Evolutionary conservation across 2,888 invertebrate species (phyloP), one percentile per base, ranked within the genome.

Genomic region (Monochamus alternatus): DNA sequence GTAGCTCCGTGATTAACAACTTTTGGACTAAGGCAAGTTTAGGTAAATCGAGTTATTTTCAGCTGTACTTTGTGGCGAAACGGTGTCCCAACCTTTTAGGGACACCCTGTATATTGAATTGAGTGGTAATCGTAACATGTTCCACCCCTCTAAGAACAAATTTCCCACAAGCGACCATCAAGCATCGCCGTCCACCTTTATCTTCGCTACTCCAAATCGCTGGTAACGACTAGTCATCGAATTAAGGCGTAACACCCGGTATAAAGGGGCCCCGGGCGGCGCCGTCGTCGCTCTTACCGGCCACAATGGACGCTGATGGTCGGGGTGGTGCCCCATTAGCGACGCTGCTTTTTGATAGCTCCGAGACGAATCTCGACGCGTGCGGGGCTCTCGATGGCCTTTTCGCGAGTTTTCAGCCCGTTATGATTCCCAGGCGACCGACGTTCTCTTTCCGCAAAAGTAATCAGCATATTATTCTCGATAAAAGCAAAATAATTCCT

Each of bases 241-340:
- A 83, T 84, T 82, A 79, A 83, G 81, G 81, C 82, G 82, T 81
- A 80, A 79, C 75, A 76, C 77, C 63, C 81, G 77, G 77, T 80
- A 82, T 80, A 58, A 68, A 69, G 76, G 77, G 75, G 77, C 75
- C 78, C 75, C 65, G 73, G 75, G 76, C 67, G 71, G 78, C 79
- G 78, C 79, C 74, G 76, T 74, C 76, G 64, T 38, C n/a, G 66
- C 70, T 38, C 38, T 38, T 38, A 38, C 38, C 38, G 38, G 38
- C 55, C 71, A 75, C 68, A 74, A 76, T 85, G 83, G 82, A 81
- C 82, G 80, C 81, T 84, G 83, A 85, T 85, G 83, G 78, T 75
- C 80, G 84, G 86, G 85, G 86, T 85, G 38, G 84, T 84, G 84
- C 79, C 83, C 82, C 83, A 85, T 86, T 86, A 83, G 84, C 78